These are phyloP conservation scores for Slavum lentiscoides DNA, from an alignment of 2,888 invertebrate genomes.

Conservation along the genomic window DNA sequence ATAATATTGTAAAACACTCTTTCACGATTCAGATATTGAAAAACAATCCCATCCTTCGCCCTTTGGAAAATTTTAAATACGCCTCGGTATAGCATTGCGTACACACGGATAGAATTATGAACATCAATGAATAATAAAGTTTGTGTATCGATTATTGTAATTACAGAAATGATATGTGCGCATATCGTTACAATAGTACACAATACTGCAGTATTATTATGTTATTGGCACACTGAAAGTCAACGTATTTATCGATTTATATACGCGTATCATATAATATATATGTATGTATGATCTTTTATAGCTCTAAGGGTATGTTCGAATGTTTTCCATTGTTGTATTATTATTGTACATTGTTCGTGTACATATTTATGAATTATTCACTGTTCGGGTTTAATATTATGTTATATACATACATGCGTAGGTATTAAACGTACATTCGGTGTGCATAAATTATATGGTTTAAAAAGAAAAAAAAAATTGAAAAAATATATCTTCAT, in stretches of 20 bases:
- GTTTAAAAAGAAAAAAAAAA: neutral
- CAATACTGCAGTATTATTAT: neutral
- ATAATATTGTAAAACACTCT: too few species aligned
- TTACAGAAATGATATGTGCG: neutral
- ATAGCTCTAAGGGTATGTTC: constrained; percentile 19
- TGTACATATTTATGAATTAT: constrained; percentile 35
- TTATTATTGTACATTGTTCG: constrained; percentile 35
- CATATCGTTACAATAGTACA: constrained; percentile 16
- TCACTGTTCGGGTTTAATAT: constrained; percentile 2
- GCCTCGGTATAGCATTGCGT: too few species aligned
- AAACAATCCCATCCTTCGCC: too few species aligned
- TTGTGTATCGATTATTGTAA: too few species aligned
- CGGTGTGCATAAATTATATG: neutral
- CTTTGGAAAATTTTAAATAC: too few species aligned
- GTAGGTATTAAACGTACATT: neutral
- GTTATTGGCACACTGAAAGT: constrained; percentile 6
- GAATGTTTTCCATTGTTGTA: constrained; percentile 31
- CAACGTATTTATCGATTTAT: constrained; percentile 27
- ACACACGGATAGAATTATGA: too few species aligned
- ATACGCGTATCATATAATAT: too few species aligned
- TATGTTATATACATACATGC: neutral
- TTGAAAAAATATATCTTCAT: neutral
- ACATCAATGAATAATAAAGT: too few species aligned
- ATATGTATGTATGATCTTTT: constrained; percentile 8
- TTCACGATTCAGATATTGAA: too few species aligned